Percentiles rank a stretch among this genome's conserved stretches.
phyloP scores from a whole-genome alignment of 2,113 vertebrate species.

The Antechinus flavipes region DNA sequence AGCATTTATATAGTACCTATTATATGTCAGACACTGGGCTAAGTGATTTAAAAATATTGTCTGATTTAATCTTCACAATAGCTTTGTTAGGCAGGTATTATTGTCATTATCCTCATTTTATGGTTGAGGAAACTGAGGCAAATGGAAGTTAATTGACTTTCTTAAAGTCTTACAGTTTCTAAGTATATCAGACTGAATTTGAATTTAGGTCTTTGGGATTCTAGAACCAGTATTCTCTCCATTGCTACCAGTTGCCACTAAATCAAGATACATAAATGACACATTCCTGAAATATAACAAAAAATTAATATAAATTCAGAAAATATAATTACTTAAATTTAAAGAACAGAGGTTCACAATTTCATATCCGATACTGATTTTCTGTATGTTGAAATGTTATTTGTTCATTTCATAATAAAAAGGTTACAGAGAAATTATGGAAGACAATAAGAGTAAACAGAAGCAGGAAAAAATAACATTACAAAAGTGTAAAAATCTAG shows the following conservation, averaged over 20 bases:
- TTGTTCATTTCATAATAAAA: not conserved
- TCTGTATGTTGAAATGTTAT: not conserved
- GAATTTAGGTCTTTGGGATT: not conserved
- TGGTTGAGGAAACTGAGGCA: not conserved
- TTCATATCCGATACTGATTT: not conserved
- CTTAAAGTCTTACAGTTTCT: not conserved
- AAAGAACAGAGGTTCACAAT: not conserved
- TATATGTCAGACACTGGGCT: not conserved
- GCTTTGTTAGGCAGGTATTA: not conserved
- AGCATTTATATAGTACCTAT: not conserved
- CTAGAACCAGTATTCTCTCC: not conserved
- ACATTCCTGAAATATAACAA: not conserved
- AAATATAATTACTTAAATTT: not conserved
- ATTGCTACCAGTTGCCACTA: not conserved
- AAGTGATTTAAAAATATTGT: not conserved
- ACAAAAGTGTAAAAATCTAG: not conserved
- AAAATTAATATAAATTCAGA: not conserved
- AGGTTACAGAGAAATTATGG: not conserved
- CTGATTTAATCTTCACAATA: not conserved
- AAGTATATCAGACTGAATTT: not conserved
- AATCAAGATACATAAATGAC: not conserved
- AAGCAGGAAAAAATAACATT: not conserved
- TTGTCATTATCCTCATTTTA: conserved; percentile 16
- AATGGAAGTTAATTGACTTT: not conserved
- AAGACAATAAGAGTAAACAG: not conserved